A percentile compares a stretch with the other conserved stretches of the same genome.
These are phyloP conservation scores for Geopemphigus sp. DNA, from an alignment of 1,140 invertebrate genomes.

Conservation along the genomic window DNA sequence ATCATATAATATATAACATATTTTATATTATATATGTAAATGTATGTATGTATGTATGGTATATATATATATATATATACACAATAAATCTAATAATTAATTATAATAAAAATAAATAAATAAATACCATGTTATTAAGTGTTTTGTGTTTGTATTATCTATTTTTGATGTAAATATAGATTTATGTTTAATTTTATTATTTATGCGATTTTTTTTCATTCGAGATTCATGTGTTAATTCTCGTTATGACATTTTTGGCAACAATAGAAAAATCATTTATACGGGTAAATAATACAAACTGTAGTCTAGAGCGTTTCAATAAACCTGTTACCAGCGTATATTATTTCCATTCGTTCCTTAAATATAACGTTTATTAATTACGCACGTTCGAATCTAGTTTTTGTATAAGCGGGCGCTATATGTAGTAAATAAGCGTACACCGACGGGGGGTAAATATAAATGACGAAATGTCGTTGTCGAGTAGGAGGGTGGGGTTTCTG, in stretches of 20 bases:
- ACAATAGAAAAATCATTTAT: slow-evolving; percentile 15
- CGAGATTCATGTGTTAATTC: not conserved
- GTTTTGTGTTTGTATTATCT: slow-evolving; percentile 50
- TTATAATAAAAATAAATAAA: slow-evolving; percentile 6
- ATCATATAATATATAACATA: slow-evolving; percentile 42
- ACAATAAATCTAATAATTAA: slow-evolving; percentile 32
- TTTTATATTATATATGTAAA: slow-evolving; percentile 18
- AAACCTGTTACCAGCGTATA: slow-evolving; percentile 41
- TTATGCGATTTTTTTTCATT: slow-evolving; percentile 38
- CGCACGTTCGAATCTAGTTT: not conserved
- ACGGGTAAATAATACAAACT: slow-evolving; percentile 17
- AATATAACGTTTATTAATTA: slow-evolving; percentile 44
- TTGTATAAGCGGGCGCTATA: not conserved
- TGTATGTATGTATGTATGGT: slow-evolving; percentile 20
- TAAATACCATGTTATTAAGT: slow-evolving; percentile 49
- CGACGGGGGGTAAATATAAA: too few relatives aligned
- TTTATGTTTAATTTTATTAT: slow-evolving; percentile 47
- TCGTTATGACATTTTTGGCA: slow-evolving; percentile 12
- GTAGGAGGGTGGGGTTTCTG: too few relatives aligned
- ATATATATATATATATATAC: slow-evolving; percentile 26
- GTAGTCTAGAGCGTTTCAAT: slow-evolving; percentile 21
- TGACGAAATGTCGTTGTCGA: too few relatives aligned
- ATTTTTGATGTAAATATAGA: slow-evolving; percentile 50
- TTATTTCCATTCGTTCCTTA: slow-evolving; percentile 38
- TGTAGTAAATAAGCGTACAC: too few relatives aligned